Percentiles rank a stretch among this genome's conserved stretches.
These are phyloP conservation scores for Chelon auratus DNA, from an alignment of 2,797 vertebrate genomes.

Conservation along the genomic window DNA sequence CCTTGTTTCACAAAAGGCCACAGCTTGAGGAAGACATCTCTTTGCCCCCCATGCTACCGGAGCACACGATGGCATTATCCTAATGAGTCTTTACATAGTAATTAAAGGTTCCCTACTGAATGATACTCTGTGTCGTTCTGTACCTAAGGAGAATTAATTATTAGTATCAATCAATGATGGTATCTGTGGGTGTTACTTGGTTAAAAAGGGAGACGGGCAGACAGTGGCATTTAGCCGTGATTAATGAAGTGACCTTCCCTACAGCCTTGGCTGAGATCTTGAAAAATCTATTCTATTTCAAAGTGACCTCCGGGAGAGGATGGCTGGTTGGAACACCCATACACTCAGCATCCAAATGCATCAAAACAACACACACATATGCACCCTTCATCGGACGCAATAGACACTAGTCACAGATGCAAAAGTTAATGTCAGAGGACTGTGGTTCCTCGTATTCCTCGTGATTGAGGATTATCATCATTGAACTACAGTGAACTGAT, in stretches of 20 bases:
- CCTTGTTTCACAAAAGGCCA: slow-evolving; percentile 73
- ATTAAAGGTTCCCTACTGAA: slow-evolving; percentile 75
- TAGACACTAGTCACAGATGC: slow-evolving; percentile 1
- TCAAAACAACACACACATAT: slow-evolving; percentile 37
- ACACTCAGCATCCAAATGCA: slow-evolving; percentile 76
- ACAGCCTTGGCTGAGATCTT: slow-evolving; percentile 76
- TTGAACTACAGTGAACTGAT: slow-evolving; percentile 19
- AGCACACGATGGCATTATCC: slow-evolving; percentile 75
- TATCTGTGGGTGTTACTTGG: slow-evolving; percentile 80
- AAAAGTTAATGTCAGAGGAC: slow-evolving; percentile 23
- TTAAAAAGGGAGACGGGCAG: slow-evolving; percentile 77
- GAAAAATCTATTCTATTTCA: slow-evolving; percentile 85
- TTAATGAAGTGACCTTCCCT: slow-evolving; percentile 88
- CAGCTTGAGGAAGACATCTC: slow-evolving; percentile 77
- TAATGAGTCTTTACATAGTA: slow-evolving; percentile 81
- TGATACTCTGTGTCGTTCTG: slow-evolving; percentile 61
- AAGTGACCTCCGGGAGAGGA: slow-evolving; percentile 78
- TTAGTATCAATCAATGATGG: slow-evolving; percentile 87
- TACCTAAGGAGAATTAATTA: slow-evolving; percentile 83
- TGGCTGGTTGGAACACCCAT: slow-evolving; percentile 67
- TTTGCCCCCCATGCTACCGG: slow-evolving; percentile 71
- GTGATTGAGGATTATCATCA: slow-evolving; percentile 8
- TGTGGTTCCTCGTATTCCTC: background rate
- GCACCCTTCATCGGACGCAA: slow-evolving; percentile 28
- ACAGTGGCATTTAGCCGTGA: slow-evolving; percentile 84